Conservation (phyloP, 53 echinoderm and acorn worm species). For the Apostichopus leukothele region DNA sequence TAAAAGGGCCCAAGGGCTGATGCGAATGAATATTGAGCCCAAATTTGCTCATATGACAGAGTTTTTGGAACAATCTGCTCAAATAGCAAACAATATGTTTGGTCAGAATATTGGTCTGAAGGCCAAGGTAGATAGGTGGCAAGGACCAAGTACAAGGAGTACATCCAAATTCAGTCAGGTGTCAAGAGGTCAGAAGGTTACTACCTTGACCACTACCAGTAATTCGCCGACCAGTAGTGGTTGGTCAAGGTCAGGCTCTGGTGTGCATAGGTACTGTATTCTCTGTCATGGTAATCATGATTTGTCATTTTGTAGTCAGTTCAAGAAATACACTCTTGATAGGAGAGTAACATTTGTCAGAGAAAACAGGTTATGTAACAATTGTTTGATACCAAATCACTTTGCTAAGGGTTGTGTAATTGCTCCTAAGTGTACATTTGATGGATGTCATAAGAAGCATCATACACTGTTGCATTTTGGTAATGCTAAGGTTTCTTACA, state of each 20-base stretch:
- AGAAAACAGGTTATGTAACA: constrained; percentile 30
- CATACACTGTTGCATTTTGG: constrained; percentile 17
- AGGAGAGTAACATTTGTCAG: constrained; percentile 7
- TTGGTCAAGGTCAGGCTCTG: neutral
- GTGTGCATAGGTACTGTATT: constrained; percentile 15
- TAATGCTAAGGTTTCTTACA: neutral
- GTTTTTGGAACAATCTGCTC: constrained; percentile 57
- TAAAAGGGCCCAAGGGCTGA: constrained; percentile 32
- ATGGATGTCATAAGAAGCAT: constrained; percentile 24
- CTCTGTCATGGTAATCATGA: constrained; percentile 25
- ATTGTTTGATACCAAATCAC: constrained; percentile 53
- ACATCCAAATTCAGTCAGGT: neutral
- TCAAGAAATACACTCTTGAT: neutral
- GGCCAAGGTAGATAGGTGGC: neutral
- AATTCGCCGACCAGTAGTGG: neutral
- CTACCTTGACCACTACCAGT: constrained; percentile 7
- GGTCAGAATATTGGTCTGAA: constrained; percentile 45
- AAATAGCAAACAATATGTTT: constrained; percentile 58
- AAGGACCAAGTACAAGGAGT: neutral
- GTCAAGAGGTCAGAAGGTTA: neutral
- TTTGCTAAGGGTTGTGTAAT: constrained; percentile 43
- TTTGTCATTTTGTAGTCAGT: neutral
- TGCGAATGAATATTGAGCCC: constrained; percentile 21
- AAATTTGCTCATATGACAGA: constrained; percentile 56
- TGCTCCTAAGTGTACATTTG: neutral